Conservation (phyloP, 2,113 vertebrate species). For the Cyphomyrus plagiostoma region DNA sequence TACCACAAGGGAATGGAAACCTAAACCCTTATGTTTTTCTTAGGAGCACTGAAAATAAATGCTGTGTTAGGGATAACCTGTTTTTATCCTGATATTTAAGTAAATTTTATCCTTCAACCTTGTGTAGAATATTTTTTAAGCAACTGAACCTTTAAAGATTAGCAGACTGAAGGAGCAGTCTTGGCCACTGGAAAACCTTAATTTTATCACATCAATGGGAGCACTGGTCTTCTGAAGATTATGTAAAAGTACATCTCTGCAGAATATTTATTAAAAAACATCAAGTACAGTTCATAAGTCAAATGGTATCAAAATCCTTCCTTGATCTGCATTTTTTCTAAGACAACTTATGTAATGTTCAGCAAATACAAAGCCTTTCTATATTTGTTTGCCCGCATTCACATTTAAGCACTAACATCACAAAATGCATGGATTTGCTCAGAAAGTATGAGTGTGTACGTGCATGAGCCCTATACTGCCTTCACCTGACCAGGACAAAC, state of each 20-base stretch:
- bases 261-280: background rate
- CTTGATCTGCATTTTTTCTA: background rate
- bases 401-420: background rate
- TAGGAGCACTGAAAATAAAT: background rate
- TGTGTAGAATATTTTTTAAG: background rate
- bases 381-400: background rate
- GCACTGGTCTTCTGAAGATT: background rate
- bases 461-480: background rate
- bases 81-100: background rate
- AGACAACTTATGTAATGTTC: background rate
- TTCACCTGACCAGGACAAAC: background rate
- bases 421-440: background rate
- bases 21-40: background rate
- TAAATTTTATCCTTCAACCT: background rate
- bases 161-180: background rate
- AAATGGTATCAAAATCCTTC: background rate
- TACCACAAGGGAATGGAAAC: background rate
- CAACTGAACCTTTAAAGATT: background rate
- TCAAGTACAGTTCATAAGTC: background rate
- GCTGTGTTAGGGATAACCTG: background rate
- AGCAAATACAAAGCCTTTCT: background rate
- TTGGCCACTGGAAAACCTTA: background rate
- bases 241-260: background rate
- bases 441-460: background rate
- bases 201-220: background rate